Conservation (phyloP, 2,113 vertebrate species). For the Octodon degus region DNA sequence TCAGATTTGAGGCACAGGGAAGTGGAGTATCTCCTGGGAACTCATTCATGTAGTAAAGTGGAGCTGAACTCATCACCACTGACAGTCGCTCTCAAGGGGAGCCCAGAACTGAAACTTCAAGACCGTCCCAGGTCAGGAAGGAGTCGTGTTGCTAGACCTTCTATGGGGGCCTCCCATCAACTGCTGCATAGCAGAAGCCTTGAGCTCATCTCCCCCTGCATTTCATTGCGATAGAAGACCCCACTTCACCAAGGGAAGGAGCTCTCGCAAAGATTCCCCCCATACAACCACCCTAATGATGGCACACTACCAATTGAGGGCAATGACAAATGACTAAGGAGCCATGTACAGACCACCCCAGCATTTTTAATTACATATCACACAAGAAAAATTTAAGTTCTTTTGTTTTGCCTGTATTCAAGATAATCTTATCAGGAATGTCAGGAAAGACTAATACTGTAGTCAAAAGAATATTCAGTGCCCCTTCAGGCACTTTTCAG, state of each 20-base stretch:
- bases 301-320: constrained; percentile 74
- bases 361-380: constrained; percentile 85
- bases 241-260: constrained; percentile 58
- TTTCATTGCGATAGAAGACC: constrained; percentile 77
- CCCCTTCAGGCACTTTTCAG: constrained; percentile 85
- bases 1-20: not conserved
- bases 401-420: constrained; percentile 79
- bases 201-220: constrained; percentile 51
- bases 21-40: constrained; percentile 43
- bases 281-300: constrained; percentile 69
- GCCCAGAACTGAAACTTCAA: not conserved
- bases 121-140: not conserved
- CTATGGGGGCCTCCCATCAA: not conserved
- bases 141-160: not conserved
- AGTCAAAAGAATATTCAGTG: constrained; percentile 84
- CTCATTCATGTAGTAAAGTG: constrained; percentile 31
- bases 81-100: not conserved
- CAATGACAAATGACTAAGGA: constrained; percentile 80
- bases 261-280: constrained; percentile 62
- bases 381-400: constrained; percentile 76
- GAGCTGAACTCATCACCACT: constrained; percentile 23
- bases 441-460: constrained; percentile 84
- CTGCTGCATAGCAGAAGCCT: not conserved
- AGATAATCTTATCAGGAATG: constrained; percentile 85
- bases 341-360: constrained; percentile 77